A percentile compares a stretch with the other conserved stretches of the same genome.
Conservation (phyloP, 2,113 vertebrate genomes). For the Orientallactaga bullata region DNA sequence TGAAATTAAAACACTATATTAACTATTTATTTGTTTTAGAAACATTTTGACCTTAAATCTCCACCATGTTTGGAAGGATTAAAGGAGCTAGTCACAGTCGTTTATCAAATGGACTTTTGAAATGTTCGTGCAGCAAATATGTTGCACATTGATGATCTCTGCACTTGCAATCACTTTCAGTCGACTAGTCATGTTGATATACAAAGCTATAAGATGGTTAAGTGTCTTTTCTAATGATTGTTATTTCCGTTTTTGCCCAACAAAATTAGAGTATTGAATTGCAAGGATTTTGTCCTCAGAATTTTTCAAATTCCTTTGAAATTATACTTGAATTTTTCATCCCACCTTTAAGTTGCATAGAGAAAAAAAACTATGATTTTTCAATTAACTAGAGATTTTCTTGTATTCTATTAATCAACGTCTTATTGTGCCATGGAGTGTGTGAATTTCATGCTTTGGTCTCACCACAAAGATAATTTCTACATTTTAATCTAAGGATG, state of each 20-base stretch:
- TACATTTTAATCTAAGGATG: conserved; percentile 13
- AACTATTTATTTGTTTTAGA: neutral
- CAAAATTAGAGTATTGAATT: neutral
- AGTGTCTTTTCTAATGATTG: neutral
- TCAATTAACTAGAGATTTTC: neutral
- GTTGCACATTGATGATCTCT: neutral
- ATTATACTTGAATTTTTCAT: neutral
- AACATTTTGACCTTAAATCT: neutral
- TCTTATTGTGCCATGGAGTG: neutral
- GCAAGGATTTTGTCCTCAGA: neutral
- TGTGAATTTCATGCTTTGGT: neutral
- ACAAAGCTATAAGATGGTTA: neutral
- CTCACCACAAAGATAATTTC: conserved; percentile 5
- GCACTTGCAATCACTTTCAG: neutral
- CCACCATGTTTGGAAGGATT: neutral
- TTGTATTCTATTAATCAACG: conserved; percentile 47
- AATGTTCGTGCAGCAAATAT: neutral
- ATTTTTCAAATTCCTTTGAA: neutral
- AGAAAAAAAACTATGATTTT: neutral
- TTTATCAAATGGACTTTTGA: neutral
- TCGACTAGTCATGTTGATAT: neutral
- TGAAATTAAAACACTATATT: neutral
- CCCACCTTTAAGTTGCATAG: neutral
- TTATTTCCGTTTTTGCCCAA: neutral
- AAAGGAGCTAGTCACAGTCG: neutral